Evolutionary conservation across 2,888 invertebrate species (phyloP).

Genomic region (Nasonovia ribisnigri): DNA sequence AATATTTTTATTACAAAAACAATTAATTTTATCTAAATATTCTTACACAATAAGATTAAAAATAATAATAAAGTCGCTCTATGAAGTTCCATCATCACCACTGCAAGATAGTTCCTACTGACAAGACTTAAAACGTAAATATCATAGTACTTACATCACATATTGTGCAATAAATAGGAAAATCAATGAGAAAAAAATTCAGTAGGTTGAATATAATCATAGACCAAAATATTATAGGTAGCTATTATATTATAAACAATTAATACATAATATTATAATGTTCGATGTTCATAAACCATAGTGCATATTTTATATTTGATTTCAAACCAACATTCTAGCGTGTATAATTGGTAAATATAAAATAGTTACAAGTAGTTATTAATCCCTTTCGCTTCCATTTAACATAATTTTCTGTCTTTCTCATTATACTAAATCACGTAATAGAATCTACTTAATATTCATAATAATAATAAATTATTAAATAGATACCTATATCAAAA

Average conservation of each 20-base stretch:
- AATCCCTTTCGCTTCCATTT: constrained; percentile 19
- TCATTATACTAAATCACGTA: not conserved
- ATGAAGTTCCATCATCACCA: too few species aligned
- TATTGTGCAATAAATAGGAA: too few species aligned
- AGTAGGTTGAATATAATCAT: not conserved
- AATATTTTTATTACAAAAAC: too few species aligned
- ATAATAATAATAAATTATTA: not conserved
- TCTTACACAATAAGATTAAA: too few species aligned
- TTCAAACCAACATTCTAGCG: not conserved
- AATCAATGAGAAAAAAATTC: not conserved
- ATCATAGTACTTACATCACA: too few species aligned
- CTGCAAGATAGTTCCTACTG: too few species aligned
- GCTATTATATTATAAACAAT: not conserved
- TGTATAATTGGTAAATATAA: not conserved
- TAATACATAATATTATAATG: not conserved
- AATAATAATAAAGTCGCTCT: too few species aligned
- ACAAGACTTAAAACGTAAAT: too few species aligned
- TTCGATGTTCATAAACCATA: not conserved
- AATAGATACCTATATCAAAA: not conserved
- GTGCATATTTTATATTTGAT: not conserved
- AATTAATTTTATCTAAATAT: too few species aligned
- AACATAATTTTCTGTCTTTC: constrained; percentile 20
- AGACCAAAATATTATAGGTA: not conserved
- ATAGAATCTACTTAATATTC: constrained; percentile 4
- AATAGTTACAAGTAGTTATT: not conserved